Base-by-base conservation (phyloP, 2,797 vertebrate genomes). In the Hemibagrus guttatus region DNA sequence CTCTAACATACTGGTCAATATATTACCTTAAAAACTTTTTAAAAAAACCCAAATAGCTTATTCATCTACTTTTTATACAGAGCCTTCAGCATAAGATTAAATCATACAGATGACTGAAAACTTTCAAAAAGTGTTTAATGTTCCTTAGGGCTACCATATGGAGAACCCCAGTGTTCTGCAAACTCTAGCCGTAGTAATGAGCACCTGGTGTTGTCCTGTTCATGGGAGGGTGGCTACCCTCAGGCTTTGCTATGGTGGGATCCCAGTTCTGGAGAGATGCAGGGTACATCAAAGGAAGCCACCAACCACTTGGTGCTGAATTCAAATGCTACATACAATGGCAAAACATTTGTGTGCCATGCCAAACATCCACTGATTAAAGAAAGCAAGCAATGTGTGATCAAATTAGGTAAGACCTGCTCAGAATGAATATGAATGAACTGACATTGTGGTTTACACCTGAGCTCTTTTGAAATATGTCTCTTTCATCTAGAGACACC, bases 161-260 rank as follows among this genome's bases (percentile, higher is more conserved):
- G 91, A 76, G 93, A 94, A 61, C 97, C 95, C 1, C 89, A 88
- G 69, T 98, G 98, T 88, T 89, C 89, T 16, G 96, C 95, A 0
- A 92, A 93, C 2, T 95, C 95, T 59, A 96, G 95, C 1, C 91
- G 91, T 81, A 94, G 93, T n/a, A 94, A 94, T 66, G 93, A 96
- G 87, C 95, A 94, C 79, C 91, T 98, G 92, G 95, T 96, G 95
- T 91, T 98, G 90, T 96, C 94, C 79, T 98, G 97, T 86, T 93
- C 93, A 46, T 98, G 97, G 97, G 94, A 94, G 2, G 96, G 97
- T 21, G 98, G 97, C 0, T 69, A 88, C 0, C 97, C 97, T 0
- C 95, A 89, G 0, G 95, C 95, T 61, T 72, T 93, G 23, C 94
- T 97, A 88, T 95, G 92, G 93, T 99, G 97, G 97, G 89, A 91